Percentiles rank a stretch among this genome's conserved stretches.
Evolutionary conservation across 2,888 invertebrate genomes (phyloP).

Genomic region (Noctua janthe): DNA sequence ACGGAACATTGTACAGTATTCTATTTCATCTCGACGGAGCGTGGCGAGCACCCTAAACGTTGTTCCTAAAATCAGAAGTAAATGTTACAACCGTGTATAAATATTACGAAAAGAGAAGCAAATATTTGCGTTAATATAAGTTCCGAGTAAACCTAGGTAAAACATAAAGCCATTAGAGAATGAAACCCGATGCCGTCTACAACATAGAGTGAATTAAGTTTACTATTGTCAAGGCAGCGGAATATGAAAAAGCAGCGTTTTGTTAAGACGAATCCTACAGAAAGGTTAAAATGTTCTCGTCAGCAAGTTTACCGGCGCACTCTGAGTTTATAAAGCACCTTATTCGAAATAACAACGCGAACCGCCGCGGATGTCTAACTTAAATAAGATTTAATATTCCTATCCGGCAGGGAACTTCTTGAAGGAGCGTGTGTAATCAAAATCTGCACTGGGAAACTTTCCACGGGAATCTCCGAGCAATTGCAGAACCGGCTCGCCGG

Average conservation of each 20-base stretch:
- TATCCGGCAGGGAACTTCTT: constrained; percentile 88
- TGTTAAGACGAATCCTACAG: constrained; percentile 72
- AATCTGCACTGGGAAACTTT: constrained; percentile 88
- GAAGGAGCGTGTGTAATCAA: constrained; percentile 90
- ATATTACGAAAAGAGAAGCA: constrained; percentile 68
- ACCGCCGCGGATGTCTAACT: constrained; percentile 88
- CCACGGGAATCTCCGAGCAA: constrained; percentile 85
- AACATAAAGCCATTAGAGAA: constrained; percentile 73
- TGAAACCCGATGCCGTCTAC: constrained; percentile 68
- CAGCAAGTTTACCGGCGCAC: constrained; percentile 76
- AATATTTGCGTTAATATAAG: constrained; percentile 61
- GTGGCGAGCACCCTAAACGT: constrained; percentile 78
- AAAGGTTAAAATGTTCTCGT: constrained; percentile 81
- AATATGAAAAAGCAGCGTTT: constrained; percentile 74
- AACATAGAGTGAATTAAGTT: constrained; percentile 71
- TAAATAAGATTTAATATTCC: constrained; percentile 91
- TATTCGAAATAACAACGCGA: constrained; percentile 89
- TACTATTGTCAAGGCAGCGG: constrained; percentile 66
- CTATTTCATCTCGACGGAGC: constrained; percentile 84
- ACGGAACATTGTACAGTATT: constrained; percentile 82
- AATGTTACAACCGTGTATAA: constrained; percentile 70
- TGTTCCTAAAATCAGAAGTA: constrained; percentile 76
- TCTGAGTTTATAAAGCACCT: constrained; percentile 87
- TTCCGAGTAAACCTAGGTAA: constrained; percentile 66
- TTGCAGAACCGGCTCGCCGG: constrained; percentile 84